phyloP scores from a whole-genome alignment of 2,113 vertebrate genomes.

The Muscicapa adusta region DNA sequence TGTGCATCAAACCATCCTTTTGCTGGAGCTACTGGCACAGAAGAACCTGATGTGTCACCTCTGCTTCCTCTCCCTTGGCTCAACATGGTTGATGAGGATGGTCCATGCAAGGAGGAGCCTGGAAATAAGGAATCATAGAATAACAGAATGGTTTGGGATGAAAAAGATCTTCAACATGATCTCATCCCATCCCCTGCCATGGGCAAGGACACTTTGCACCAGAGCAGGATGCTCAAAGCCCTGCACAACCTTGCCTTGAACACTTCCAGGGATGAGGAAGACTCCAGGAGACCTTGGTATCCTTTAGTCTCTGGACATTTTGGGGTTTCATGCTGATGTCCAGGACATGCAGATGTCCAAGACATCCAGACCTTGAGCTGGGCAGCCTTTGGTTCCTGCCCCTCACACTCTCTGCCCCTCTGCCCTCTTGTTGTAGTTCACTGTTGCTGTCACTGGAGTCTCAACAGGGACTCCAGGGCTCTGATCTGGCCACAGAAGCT shows the following conservation, averaged over 20 bases:
- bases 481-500: not conserved
- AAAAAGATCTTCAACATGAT: not conserved
- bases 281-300: not conserved
- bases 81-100: rapidly evolving
- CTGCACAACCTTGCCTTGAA: not conserved
- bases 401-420: not conserved
- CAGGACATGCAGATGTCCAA: not conserved
- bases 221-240: not conserved
- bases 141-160: not conserved
- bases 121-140: not conserved
- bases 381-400: not conserved
- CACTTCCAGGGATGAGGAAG: not conserved
- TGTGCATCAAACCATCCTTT: not conserved
- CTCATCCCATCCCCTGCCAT: not conserved
- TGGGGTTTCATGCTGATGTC: not conserved
- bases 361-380: not conserved
- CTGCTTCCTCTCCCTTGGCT: not conserved
- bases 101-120: not conserved
- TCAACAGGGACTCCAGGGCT: not conserved
- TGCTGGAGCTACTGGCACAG: not conserved
- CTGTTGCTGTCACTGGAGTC: not conserved
- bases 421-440: not conserved
- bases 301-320: not conserved
- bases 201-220: not conserved
- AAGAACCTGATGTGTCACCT: not conserved